Base-by-base conservation (phyloP, 1,140 invertebrate species). In the Pentalonia nigronervosa region DNA sequence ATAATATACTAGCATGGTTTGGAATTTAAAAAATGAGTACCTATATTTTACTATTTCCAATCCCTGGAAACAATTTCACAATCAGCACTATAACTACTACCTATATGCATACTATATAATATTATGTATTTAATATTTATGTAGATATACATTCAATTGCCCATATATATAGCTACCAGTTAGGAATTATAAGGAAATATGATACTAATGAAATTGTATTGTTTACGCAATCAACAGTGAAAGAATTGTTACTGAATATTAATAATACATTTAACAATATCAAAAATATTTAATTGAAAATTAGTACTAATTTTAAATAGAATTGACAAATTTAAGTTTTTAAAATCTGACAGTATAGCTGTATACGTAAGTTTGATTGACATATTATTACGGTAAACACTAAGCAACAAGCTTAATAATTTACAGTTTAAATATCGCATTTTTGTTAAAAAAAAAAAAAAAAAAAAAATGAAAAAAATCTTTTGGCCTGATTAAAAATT, bases 11-110 rank as follows among this genome's bases (percentile, higher is more conserved):
- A 76, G 17, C 60, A 30, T 76, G 17, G 60, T 76, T n/a, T n/a
- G 30, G n/a, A n/a, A 76, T 76, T 17, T 76, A 76, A n/a, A 41
- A 41, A 53, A 53, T 53, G 23, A 0, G 21, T 53, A 53, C 30
- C 60, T 53, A 56, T 56, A 56, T 76, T 76, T n/a, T 76, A 76
- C 60, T n/a, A 76, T 76, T 76, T 76, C n/a, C 60, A n/a, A 76
- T 76, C 60, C 60, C 60, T 76, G n/a, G n/a, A 76, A 76, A 76
- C 60, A n/a, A 14, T 76, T 67, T 76, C 60, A n/a, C 14, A 76
- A 76, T n/a, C n/a, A 76, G 30, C n/a, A 7, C 14, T 76, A 76
- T n/a, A n/a, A 76, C 25, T 67, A n/a, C 21, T 76, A 76, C 30
- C 14, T n/a, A 76, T 60, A 6, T 67, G n/a, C 60, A 67, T n/a